phyloP scores from a whole-genome alignment of 2,113 vertebrate species.

The Psittacus erithacus region DNA sequence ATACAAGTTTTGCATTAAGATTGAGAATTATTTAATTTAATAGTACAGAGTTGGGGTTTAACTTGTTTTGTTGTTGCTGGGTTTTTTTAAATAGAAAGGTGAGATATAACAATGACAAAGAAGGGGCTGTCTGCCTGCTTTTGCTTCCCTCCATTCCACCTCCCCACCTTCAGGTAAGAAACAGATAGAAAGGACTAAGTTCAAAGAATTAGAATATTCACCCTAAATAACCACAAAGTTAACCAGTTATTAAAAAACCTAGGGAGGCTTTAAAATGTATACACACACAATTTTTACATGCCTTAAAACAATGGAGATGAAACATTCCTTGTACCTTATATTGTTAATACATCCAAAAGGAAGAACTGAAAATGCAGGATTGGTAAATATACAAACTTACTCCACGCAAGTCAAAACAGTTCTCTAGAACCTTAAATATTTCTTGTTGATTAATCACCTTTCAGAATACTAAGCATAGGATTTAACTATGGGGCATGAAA shows the following conservation, averaged over 20 bases:
- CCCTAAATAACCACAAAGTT: not conserved
- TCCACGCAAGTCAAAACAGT: not conserved
- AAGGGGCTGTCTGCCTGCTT: fast-evolving
- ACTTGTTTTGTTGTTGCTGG: not conserved
- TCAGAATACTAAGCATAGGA: not conserved
- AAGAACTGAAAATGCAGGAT: not conserved
- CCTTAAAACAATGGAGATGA: not conserved
- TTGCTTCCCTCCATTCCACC: not conserved
- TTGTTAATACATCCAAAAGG: not conserved
- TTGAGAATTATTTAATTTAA: not conserved
- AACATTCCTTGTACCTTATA: not conserved
- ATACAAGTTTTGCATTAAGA: not conserved
- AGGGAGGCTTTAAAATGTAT: not conserved
- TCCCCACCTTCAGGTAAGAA: fast-evolving
- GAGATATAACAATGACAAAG: not conserved
- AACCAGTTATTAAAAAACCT: not conserved
- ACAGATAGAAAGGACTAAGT: not conserved
- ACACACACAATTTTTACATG: not conserved
- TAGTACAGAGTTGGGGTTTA: not conserved
- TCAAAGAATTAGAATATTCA: not conserved
- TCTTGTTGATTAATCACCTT: not conserved
- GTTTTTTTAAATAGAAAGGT: not conserved
- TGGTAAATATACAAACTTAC: not conserved
- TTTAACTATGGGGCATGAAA: not conserved
- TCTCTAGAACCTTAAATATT: not conserved